Percentiles rank a stretch among this genome's conserved stretches.
These are phyloP conservation scores for Cantharis rufa DNA, from an alignment of 2,888 invertebrate genomes.

Conservation along the genomic window DNA sequence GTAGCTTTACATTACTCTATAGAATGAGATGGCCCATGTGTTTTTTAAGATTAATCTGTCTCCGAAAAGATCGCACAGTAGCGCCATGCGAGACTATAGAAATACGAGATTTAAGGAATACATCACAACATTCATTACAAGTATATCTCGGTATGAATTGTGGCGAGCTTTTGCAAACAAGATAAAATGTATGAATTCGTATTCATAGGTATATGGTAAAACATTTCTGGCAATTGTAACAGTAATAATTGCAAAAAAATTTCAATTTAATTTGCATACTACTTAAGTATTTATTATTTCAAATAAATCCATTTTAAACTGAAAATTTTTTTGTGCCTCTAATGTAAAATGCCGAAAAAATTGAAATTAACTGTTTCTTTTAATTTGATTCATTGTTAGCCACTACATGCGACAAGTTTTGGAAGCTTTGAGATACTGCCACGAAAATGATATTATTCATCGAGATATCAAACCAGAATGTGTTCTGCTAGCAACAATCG, in stretches of 20 bases:
- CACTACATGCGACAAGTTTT: slow-evolving; percentile 99
- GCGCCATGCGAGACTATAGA: background rate
- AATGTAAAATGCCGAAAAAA: background rate
- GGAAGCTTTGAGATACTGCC: slow-evolving; percentile 96
- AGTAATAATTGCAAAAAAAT: background rate
- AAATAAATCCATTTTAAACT: background rate
- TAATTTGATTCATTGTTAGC: slow-evolving; percentile 60
- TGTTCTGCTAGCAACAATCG: slow-evolving; percentile 91
- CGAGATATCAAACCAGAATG: slow-evolving; percentile 97
- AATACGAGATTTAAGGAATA: background rate
- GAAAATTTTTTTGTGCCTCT: background rate
- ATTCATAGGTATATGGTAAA: background rate
- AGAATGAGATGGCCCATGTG: background rate
- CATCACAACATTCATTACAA: background rate
- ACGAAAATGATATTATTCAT: slow-evolving; percentile 97
- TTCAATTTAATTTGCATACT: no score
- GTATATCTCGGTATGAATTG: background rate
- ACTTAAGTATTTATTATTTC: background rate
- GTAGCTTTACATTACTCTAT: no score
- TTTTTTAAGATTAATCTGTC: background rate
- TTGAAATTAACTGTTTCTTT: background rate
- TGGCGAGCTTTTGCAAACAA: background rate
- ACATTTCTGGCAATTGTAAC: background rate
- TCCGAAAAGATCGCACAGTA: background rate
- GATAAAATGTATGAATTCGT: background rate